phyloP scores from a whole-genome alignment of 1,140 invertebrate genomes.

The Drusus annulatus region DNA sequence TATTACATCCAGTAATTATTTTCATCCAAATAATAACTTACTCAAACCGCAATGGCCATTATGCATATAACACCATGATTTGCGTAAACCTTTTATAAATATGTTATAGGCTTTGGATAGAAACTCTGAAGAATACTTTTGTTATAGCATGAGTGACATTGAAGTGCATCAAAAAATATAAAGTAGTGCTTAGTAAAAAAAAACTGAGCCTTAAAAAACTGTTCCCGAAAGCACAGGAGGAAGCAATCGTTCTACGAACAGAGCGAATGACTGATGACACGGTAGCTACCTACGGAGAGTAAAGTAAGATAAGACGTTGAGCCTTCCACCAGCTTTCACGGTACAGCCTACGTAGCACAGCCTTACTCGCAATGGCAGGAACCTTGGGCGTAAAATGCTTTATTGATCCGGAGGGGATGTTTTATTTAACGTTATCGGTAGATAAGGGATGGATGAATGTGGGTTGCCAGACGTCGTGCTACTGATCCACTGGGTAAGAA shows the following conservation, averaged over 20 bases:
- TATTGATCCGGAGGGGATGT: slow-evolving; percentile 14
- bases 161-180: no score
- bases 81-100: no score
- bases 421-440: slow-evolving; percentile 24
- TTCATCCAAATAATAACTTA: no score
- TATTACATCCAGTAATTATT: no score
- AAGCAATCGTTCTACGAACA: slow-evolving; percentile 9
- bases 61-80: no score
- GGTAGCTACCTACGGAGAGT: neutral
- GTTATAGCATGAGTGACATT: no score
- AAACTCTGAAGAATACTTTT: no score
- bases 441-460: slow-evolving; percentile 2
- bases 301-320: slow-evolving; percentile 13
- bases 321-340: neutral
- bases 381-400: slow-evolving; percentile 13
- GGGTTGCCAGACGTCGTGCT: neutral
- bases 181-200: neutral
- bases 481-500: neutral
- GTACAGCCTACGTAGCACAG: no score
- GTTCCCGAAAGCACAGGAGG: neutral
- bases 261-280: slow-evolving; percentile 8
- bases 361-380: neutral
- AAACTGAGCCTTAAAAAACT: neutral
- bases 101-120: no score
- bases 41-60: no score